phyloP scores from a whole-genome alignment of 2,888 invertebrate species.

The Anthrax anthrax region DNA sequence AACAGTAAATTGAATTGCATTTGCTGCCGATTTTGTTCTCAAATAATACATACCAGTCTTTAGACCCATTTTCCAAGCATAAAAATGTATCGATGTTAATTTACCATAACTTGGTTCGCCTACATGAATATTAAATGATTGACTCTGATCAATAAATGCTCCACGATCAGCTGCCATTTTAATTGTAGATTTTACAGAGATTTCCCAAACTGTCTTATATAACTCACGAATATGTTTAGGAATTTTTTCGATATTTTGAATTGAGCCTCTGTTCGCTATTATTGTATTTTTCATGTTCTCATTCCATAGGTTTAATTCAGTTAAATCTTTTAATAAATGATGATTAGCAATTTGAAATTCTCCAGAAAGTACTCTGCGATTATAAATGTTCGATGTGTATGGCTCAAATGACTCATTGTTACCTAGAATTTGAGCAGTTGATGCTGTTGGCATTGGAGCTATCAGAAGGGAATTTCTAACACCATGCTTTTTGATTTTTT shows the following conservation, averaged over 20 bases:
- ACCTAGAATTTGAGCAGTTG: conserved; percentile 93
- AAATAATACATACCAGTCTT: conserved; percentile 97
- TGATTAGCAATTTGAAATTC: conserved; percentile 90
- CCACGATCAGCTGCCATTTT: conserved; percentile 92
- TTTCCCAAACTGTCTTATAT: conserved; percentile 92
- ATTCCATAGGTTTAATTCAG: conserved; percentile 77
- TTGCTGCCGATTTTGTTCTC: conserved; percentile 80
- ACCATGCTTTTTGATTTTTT: conserved; percentile 69
- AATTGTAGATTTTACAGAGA: conserved; percentile 73
- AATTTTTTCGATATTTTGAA: conserved; percentile 68
- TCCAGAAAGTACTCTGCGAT: conserved; percentile 76
- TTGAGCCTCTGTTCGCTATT: conserved; percentile 75
- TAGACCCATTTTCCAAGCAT: conserved; percentile 86
- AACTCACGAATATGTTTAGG: conserved; percentile 67
- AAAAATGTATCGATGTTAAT: conserved; percentile 89
- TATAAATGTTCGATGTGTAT: conserved; percentile 89
- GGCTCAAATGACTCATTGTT: conserved; percentile 94
- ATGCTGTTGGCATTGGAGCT: conserved; percentile 94
- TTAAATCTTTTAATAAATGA: conserved; percentile 78
- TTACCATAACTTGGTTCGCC: conserved; percentile 80
- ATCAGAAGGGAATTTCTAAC: conserved; percentile 76
- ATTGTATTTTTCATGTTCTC: conserved; percentile 85
- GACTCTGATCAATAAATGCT: conserved; percentile 92
- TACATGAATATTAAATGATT: conserved; percentile 88
- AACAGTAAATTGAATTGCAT: conserved; percentile 89